Conservation (phyloP, 2,797 vertebrate species). For the Epinephelus malabaricus region DNA sequence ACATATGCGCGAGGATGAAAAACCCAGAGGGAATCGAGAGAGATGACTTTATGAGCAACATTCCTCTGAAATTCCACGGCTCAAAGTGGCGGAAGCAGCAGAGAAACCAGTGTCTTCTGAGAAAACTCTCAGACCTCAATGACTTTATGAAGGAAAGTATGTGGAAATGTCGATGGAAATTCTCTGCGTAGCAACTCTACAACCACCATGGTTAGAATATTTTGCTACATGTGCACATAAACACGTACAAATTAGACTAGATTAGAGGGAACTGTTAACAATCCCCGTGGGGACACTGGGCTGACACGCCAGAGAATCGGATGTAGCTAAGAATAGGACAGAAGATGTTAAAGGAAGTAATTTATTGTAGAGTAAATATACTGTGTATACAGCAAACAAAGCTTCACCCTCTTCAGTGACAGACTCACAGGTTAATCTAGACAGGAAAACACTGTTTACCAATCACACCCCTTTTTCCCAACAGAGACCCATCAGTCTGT, state of each 20-base stretch:
- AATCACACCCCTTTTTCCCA: not conserved
- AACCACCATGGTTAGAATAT: constrained; percentile 11
- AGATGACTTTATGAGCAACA: constrained; percentile 64
- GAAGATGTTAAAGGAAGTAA: not conserved
- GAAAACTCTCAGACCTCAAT: constrained; percentile 47
- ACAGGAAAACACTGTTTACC: not conserved
- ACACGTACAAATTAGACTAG: constrained; percentile 32
- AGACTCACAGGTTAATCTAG: not conserved
- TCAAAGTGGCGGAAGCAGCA: constrained; percentile 59
- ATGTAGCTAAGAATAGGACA: not conserved
- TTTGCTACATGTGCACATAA: constrained; percentile 20
- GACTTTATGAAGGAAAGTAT: constrained; percentile 41
- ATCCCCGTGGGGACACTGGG: not conserved
- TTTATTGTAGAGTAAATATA: not conserved
- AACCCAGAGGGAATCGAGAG: constrained; percentile 24
- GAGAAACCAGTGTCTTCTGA: constrained; percentile 51
- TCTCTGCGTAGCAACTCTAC: constrained; percentile 18
- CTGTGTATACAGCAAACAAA: not conserved
- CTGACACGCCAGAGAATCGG: not conserved
- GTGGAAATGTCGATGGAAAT: constrained; percentile 40
- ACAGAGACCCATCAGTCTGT: not conserved
- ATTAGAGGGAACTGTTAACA: not conserved
- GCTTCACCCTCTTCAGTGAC: not conserved
- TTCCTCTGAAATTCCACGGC: constrained; percentile 74
- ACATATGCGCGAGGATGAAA: not conserved